Percentiles rank a stretch among this genome's conserved stretches.
These are phyloP conservation scores for Melanostigma gelatinosum DNA, from an alignment of 2,113 vertebrate genomes.

Conservation along the genomic window DNA sequence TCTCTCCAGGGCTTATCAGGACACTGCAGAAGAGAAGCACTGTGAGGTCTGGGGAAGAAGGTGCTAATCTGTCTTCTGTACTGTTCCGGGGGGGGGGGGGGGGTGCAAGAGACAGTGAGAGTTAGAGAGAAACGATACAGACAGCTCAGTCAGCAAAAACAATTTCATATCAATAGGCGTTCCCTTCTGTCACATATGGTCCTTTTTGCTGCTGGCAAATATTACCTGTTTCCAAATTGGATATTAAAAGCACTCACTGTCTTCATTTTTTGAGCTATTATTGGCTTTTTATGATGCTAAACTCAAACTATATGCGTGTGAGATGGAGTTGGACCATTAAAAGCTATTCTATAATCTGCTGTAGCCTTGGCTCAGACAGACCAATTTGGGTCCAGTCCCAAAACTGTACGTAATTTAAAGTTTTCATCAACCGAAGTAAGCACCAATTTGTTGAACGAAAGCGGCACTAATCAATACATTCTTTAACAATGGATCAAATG, in stretches of 20 bases:
- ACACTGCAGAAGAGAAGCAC: slow-evolving; percentile 74
- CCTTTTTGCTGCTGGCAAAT: slow-evolving; percentile 32
- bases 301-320: slow-evolving; percentile 10
- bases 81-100: slow-evolving; percentile 28
- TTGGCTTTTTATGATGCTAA: slow-evolving; percentile 11
- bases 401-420: background rate
- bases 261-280: slow-evolving; percentile 16
- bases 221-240: slow-evolving; percentile 32
- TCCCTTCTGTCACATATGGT: slow-evolving; percentile 34
- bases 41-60: slow-evolving; percentile 71
- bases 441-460: background rate
- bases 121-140: slow-evolving; percentile 25
- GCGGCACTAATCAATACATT: background rate
- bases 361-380: background rate
- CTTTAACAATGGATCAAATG: background rate
- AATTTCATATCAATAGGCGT: slow-evolving; percentile 26
- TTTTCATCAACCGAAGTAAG: background rate
- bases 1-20: slow-evolving; percentile 77
- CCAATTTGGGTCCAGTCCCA: background rate
- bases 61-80: slow-evolving; percentile 75
- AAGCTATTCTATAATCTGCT: slow-evolving; percentile 20
- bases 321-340: slow-evolving; percentile 2
- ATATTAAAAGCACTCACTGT: slow-evolving; percentile 16
- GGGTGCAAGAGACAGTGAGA: slow-evolving; percentile 24
- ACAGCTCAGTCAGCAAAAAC: slow-evolving; percentile 49